Percentiles rank a stretch among this genome's conserved stretches.
Conservation (phyloP, 37 sponge, comb jelly and placozoan species). For the Oopsacas minuta region DNA sequence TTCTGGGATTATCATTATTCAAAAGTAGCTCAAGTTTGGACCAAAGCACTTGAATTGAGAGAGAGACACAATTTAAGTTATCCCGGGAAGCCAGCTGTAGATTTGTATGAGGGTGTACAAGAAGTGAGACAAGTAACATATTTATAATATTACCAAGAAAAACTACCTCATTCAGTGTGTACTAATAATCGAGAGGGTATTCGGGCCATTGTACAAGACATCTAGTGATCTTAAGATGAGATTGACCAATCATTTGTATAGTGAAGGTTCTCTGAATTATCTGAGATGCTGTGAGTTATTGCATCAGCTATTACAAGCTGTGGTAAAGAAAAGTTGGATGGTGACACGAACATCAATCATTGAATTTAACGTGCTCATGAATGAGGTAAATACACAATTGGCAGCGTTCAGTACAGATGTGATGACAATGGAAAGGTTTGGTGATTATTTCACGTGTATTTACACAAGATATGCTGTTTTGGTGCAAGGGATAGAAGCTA, state of each 20-base stretch:
- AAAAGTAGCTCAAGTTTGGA: neutral
- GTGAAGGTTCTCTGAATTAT: neutral
- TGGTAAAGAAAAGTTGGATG: neutral
- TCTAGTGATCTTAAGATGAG: neutral
- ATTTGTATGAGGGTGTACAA: neutral
- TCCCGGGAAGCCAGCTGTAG: neutral
- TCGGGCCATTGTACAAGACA: neutral
- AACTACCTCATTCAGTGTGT: neutral
- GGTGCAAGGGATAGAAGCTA: neutral
- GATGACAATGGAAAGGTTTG: neutral
- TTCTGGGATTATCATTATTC: neutral
- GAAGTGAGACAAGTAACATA: neutral
- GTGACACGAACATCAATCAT: neutral
- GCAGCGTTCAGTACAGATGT: neutral
- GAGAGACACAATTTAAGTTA: neutral
- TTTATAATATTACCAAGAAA: neutral
- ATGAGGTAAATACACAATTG: neutral
- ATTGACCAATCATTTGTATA: neutral
- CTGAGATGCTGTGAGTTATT: neutral
- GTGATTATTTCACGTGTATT: neutral
- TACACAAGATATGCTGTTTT: neutral
- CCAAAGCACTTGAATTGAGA: neutral
- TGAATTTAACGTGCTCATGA: neutral
- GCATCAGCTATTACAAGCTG: neutral
- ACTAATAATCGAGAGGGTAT: neutral